A percentile compares a stretch with the other conserved stretches of the same genome.
These are phyloP conservation scores for Synergus gifuensis DNA, from an alignment of 2,888 invertebrate species.

Conservation along the genomic window DNA sequence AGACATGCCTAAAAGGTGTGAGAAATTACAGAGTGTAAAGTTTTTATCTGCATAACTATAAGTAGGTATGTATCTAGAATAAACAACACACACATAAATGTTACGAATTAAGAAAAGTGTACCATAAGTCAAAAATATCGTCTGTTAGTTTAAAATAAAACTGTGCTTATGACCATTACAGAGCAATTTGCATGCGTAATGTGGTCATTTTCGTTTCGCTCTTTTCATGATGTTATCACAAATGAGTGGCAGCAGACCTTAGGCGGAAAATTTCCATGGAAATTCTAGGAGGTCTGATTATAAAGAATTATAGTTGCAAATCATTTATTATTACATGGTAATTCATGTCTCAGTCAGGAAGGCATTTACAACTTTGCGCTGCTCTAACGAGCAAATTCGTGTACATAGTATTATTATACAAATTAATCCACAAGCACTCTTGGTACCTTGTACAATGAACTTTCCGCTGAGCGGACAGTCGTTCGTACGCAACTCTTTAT, in stretches of 20 bases:
- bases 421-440: slow-evolving; percentile 23
- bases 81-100: background rate
- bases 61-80: background rate
- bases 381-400: slow-evolving; percentile 1
- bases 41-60: background rate
- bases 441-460: slow-evolving; percentile 30
- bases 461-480: slow-evolving; percentile 24
- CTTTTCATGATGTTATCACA: slow-evolving; percentile 55
- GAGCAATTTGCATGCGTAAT: slow-evolving; percentile 40
- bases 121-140: background rate
- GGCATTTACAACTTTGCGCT: slow-evolving; percentile 5
- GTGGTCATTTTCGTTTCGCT: slow-evolving; percentile 52
- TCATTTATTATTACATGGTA: background rate
- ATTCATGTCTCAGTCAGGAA: background rate
- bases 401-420: background rate
- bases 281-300: slow-evolving; percentile 5
- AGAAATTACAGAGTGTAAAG: slow-evolving; percentile 13
- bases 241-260: slow-evolving; percentile 48
- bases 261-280: slow-evolving; percentile 45
- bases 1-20: slow-evolving; percentile 32
- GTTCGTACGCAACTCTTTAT: slow-evolving; percentile 35
- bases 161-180: background rate
- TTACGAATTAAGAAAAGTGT: background rate
- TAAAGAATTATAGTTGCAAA: background rate
- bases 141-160: slow-evolving; percentile 9